These are phyloP conservation scores for Pseudochaenichthys georgianus DNA, from an alignment of 2,797 vertebrate species.

Conservation along the genomic window DNA sequence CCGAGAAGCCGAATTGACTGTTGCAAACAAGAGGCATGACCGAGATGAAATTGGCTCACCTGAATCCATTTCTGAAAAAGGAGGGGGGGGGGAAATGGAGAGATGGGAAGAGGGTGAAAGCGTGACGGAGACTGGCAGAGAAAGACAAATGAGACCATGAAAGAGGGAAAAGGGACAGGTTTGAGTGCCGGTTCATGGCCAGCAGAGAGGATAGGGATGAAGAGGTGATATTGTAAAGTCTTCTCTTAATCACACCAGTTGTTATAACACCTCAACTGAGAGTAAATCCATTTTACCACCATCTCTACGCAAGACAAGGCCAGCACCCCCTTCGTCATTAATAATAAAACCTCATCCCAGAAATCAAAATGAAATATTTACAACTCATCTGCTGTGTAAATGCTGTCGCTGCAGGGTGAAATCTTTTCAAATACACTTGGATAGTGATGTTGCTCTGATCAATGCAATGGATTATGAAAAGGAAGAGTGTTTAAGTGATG, in stretches of 20 bases:
- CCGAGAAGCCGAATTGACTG: constrained; percentile 77
- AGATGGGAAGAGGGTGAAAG: constrained; percentile 65
- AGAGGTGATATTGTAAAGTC: constrained; percentile 55
- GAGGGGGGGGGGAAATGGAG: constrained; percentile 20
- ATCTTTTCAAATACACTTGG: constrained; percentile 51
- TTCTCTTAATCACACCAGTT: constrained; percentile 58
- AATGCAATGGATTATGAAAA: constrained; percentile 25
- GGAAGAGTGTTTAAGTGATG: constrained; percentile 32
- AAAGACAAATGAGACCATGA: constrained; percentile 73
- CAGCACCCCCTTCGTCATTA: constrained; percentile 65
- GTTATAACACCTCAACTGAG: constrained; percentile 64
- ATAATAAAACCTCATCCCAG: constrained; percentile 71
- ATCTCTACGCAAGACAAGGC: constrained; percentile 52
- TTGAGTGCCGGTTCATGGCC: constrained; percentile 58
- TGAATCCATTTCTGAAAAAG: constrained; percentile 70
- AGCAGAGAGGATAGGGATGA: constrained; percentile 51
- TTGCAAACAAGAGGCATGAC: constrained; percentile 83
- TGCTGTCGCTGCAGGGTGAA: constrained; percentile 42
- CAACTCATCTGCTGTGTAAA: constrained; percentile 59
- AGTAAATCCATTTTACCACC: constrained; percentile 66
- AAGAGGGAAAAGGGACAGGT: constrained; percentile 51
- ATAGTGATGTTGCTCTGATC: constrained; percentile 38
- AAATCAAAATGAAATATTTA: constrained; percentile 79
- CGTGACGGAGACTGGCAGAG: constrained; percentile 75
- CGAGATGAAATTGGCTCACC: constrained; percentile 82